Conservation (phyloP, 2,797 vertebrate genomes). For the Xerus rutilus region DNA sequence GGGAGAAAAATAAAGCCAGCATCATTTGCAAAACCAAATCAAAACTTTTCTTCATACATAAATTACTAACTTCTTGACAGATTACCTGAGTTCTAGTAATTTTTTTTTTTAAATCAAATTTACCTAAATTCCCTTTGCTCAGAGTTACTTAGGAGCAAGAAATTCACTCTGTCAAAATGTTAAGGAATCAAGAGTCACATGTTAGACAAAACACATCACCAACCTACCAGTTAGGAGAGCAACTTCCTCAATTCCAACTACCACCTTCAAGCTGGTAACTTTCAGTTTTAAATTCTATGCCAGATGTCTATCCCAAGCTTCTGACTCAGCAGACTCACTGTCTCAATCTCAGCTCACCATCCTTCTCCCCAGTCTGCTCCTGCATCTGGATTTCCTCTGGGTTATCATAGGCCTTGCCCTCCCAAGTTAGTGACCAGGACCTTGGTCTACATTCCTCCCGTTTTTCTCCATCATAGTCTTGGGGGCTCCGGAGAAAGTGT, state of each 20-base stretch:
- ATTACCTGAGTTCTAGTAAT: not conserved
- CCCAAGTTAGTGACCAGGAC: rapidly evolving
- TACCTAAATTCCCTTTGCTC: not conserved
- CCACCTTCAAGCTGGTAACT: not conserved
- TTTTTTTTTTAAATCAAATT: not conserved
- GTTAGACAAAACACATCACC: not conserved
- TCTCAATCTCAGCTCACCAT: rapidly evolving
- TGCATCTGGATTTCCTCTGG: not conserved
- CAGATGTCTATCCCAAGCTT: not conserved
- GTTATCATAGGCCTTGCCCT: not conserved
- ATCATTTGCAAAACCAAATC: conserved; percentile 51
- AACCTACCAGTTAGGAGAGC: no score
- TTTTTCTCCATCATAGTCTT: not conserved
- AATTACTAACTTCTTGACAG: not conserved
- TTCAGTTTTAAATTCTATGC: not conserved
- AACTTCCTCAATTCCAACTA: not conserved
- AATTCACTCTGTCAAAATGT: not conserved
- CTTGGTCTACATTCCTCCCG: not conserved
- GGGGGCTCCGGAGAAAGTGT: not conserved
- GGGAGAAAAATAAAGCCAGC: conserved; percentile 68
- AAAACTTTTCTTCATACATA: not conserved
- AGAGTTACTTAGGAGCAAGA: not conserved
- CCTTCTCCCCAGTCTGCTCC: not conserved
- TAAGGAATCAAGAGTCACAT: not conserved
- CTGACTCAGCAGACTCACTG: not conserved